Base-by-base conservation (phyloP, 1,140 invertebrate species). In the Drosophila seguyi region DNA sequence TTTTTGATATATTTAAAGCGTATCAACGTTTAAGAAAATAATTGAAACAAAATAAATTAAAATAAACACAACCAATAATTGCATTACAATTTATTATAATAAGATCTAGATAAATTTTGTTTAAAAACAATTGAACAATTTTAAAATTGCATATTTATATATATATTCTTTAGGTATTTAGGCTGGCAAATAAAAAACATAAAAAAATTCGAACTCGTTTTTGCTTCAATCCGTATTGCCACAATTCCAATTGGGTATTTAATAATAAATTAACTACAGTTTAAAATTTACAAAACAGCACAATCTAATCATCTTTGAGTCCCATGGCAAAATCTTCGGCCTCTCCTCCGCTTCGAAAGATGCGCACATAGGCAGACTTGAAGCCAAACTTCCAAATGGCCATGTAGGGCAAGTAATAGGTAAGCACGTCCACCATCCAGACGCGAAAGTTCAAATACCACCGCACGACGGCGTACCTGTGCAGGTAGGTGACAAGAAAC, bases 371-470 rank as follows among this genome's bases (percentile, higher is more conserved):
- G 1, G 91, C 79, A 22, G 75, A 69, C 34, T 90, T 81, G 4
- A 81, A 29, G 42, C 92, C 92, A 74, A 81, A 92, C 18, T 78
- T 83, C 78, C 68, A 92, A 77, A 92, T 84, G 38, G 92, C 92
- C n/a, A 92, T 18, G 48, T 79, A 92, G 41, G 92, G 92, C 73
- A 92, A 92, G 50, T 90, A 93, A 56, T 86, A 84, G 16, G 81
- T 91, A 11, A 92, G 45, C 6, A 87, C 41, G 45, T 84, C 68
- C 52, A 77, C 67, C 29, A 92, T 5, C 78, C 75, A 86, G 4
- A 92, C 67, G 27, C 92, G 86, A 22, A 90, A 84, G 61, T 93
- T 93, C 1, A 92, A 75, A 58, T 92, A 92, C 69, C 78, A 91
- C 10, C 92, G 92, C 8, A 92, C 56, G 29, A 93, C 44, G 36